Evolutionary conservation across 2,888 invertebrate genomes (phyloP).

Genomic region (Protonemura montana): DNA sequence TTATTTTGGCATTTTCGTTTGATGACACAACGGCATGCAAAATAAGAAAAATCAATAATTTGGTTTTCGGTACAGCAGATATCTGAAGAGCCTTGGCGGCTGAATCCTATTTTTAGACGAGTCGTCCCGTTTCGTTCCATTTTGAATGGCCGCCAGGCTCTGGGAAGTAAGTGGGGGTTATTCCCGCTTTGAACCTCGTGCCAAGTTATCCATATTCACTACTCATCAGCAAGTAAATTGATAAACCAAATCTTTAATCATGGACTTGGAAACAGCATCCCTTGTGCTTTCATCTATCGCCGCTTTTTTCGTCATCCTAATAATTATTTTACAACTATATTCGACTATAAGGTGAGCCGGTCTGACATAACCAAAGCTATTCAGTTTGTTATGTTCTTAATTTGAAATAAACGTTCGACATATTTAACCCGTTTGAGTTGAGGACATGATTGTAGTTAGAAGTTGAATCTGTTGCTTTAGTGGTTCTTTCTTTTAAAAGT

Average conservation of each 20-base stretch:
- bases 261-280: background rate
- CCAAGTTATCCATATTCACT: background rate
- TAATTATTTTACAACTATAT: background rate
- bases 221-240: background rate
- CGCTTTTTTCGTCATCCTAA: background rate
- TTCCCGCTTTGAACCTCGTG: background rate
- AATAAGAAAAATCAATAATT: slow-evolving; percentile 7
- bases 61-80: background rate
- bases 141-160: background rate
- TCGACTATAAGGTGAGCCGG: background rate
- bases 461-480: too few relatives aligned
- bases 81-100: background rate
- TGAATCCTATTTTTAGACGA: background rate
- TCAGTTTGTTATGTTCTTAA: background rate
- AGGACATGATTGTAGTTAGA: too few relatives aligned
- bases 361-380: background rate
- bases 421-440: background rate
- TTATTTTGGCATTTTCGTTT: background rate
- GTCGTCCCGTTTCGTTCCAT: background rate
- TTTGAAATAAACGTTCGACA: background rate
- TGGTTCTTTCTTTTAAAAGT: too few relatives aligned
- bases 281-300: background rate
- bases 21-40: background rate
- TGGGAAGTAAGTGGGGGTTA: background rate
- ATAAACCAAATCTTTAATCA: background rate